Percentiles rank a stretch among this genome's conserved stretches.
Conservation (phyloP, 1,140 invertebrate genomes). For the Nasonia giraulti region DNA sequence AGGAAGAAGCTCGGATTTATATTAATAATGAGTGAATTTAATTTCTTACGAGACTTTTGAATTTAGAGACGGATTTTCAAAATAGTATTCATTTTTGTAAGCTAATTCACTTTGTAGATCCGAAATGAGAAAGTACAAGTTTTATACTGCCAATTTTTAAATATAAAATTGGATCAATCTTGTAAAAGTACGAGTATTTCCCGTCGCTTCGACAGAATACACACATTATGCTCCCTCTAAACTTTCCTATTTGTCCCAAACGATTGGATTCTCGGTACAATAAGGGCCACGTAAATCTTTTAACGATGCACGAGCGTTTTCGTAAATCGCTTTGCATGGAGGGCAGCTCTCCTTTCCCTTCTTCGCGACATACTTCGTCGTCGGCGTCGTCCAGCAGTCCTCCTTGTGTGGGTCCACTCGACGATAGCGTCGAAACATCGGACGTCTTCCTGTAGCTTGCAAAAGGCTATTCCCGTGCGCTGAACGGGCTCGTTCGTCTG, state of each 20-base stretch:
- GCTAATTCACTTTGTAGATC: too few relatives aligned
- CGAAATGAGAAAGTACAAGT: too few relatives aligned
- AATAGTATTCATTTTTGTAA: too few relatives aligned
- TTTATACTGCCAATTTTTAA: background rate
- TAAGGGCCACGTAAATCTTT: constrained; percentile 50
- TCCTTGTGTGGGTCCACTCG: constrained; percentile 3
- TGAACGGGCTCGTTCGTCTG: constrained; percentile 45
- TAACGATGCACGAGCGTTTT: constrained; percentile 56
- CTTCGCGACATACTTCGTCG: constrained; percentile 41
- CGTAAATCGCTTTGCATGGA: constrained; percentile 44
- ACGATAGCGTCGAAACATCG: constrained; percentile 55
- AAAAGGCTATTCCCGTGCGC: constrained; percentile 57
- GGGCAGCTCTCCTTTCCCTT: background rate
- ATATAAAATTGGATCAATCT: background rate
- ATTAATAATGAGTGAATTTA: background rate
- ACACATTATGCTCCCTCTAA: too few relatives aligned
- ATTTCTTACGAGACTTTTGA: background rate
- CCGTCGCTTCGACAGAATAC: too few relatives aligned
- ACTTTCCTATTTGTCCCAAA: background rate
- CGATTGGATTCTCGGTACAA: constrained; percentile 8
- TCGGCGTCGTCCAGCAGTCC: constrained; percentile 14
- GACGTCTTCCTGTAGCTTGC: constrained; percentile 51
- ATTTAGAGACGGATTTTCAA: too few relatives aligned
- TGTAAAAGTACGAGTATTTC: background rate
- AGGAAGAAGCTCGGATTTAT: background rate